Evolutionary conservation across 1,140 invertebrate genomes (phyloP), one percentile per base, ranked within the genome.

Genomic region (Oscheius sp.): DNA sequence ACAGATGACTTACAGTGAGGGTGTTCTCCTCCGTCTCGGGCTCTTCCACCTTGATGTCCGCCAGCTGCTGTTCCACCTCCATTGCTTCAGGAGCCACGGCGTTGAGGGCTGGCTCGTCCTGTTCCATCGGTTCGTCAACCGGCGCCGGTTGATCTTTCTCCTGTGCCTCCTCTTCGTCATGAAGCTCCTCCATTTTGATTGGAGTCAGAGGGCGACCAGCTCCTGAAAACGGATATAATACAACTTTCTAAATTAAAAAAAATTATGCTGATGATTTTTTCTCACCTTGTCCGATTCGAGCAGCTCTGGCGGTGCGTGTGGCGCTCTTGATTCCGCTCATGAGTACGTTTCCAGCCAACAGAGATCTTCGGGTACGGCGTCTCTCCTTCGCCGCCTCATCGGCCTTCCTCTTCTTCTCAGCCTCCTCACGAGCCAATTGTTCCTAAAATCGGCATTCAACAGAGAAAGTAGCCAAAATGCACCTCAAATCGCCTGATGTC

Each of bases 401-500:
- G 4, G 46, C 66, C 3, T 18, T 2, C 29, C 62, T 26, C 28
- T 68, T 28, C 3, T 10, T 23, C 3, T 15, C 26, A 4, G 13
- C 7, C 10, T 62, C 29, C 18, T 68, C 23, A n/a, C 62, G 31
- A 20, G n/a, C 20, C 26, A 15, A 23, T 29, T 68, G 49, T 26
- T 55, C 49, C 49, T 55, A 55, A 55, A 55, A 7, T 7, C 28
- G 38, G 7, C 38, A 10, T 10, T 42, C n/a, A 20, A 7, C 4
- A 23, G 7, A 23, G 28, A 23, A 20, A 20, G 4, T 55, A 55
- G 4, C 23, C 23, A 23, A 7, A 13, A 23, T 20, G 28, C 23
- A 63, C 68, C 26, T 71, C 52, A 18, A 66, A 26, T n/a, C 23
- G 10, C 23, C 42, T 32, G 3, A 71, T 35, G 28, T 71, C 68